These are phyloP conservation scores for Lingula anatina DNA, from an alignment of 2,888 invertebrate genomes.

Conservation along the genomic window DNA sequence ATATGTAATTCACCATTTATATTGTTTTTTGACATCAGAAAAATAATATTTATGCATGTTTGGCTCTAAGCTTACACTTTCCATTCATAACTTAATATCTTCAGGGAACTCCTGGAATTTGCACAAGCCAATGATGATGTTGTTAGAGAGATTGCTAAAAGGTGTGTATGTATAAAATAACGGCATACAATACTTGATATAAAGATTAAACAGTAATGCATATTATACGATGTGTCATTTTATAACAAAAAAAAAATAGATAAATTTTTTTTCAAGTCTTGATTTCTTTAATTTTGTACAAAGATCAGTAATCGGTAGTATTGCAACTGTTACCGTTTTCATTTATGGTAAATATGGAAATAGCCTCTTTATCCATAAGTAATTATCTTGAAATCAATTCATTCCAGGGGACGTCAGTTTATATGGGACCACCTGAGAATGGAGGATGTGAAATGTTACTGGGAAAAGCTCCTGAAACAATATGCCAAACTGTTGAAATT, in stretches of 20 bases:
- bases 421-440: constrained; percentile 78
- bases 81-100: constrained; percentile 11
- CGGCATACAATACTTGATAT: too few relatives aligned
- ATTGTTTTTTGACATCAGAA: constrained; percentile 1
- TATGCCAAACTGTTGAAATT: constrained; percentile 68
- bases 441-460: constrained; percentile 80
- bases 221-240: too few relatives aligned
- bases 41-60: neutral
- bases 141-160: constrained; percentile 71
- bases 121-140: constrained; percentile 70
- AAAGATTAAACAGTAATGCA: too few relatives aligned
- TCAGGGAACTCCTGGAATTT: constrained; percentile 67
- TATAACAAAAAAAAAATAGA: too few relatives aligned
- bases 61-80: neutral
- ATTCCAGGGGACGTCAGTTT: constrained; percentile 68
- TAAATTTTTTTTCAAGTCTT: too few relatives aligned
- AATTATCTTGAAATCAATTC: constrained; percentile 9
- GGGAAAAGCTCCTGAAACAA: constrained; percentile 69
- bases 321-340: neutral
- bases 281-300: too few relatives aligned
- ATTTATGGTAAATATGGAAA: neutral
- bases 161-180: constrained; percentile 32
- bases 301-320: neutral
- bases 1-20: neutral
- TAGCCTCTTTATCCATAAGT: neutral